phyloP scores from a whole-genome alignment of 2,888 invertebrate species.

The Lottia scabra region DNA sequence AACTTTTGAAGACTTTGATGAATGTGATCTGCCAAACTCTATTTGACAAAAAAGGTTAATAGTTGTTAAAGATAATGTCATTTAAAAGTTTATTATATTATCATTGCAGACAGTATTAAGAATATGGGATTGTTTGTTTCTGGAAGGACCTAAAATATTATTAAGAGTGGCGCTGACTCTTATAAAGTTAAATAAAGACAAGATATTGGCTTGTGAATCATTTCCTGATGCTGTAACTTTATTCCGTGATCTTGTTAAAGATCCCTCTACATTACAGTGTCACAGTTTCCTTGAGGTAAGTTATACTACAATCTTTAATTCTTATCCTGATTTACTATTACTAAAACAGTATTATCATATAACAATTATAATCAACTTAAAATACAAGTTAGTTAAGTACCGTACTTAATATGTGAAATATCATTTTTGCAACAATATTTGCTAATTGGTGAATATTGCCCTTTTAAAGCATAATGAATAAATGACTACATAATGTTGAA shows the following conservation, averaged over 20 bases:
- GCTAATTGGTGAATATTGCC: no score
- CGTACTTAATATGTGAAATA: no score
- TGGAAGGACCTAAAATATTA: conserved; percentile 92
- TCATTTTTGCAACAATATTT: no score
- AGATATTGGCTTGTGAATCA: conserved; percentile 82
- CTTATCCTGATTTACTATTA: no score
- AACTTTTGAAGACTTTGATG: no score
- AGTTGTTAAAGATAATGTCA: no score
- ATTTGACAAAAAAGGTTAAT: no score
- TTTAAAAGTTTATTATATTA: neutral
- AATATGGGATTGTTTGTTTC: conserved; percentile 96
- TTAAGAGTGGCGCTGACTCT: conserved; percentile 89
- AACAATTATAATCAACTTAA: no score
- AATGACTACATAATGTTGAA: neutral
- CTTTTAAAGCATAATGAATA: no score
- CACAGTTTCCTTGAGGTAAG: conserved; percentile 89
- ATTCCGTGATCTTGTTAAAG: conserved; percentile 85
- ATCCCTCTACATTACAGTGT: conserved; percentile 84
- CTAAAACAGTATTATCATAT: no score
- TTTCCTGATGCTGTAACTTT: conserved; percentile 85
- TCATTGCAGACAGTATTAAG: conserved; percentile 82
- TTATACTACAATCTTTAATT: neutral
- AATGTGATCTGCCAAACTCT: no score
- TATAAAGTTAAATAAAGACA: conserved; percentile 73
- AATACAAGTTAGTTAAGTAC: no score